Conservation (phyloP, 2,797 vertebrate genomes). For the Remorina albescens region DNA sequence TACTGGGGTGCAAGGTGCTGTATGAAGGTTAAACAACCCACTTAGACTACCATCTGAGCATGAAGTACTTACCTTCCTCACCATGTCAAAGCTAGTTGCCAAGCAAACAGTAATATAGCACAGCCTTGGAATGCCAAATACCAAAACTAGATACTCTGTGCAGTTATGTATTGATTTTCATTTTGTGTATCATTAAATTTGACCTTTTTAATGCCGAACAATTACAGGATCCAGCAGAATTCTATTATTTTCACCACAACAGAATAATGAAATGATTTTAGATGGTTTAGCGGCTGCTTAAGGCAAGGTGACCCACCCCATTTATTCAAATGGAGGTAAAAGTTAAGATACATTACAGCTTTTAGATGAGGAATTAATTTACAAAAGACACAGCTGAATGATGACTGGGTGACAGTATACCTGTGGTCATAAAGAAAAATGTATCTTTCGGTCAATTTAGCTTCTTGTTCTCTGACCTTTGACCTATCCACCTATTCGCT, state of each 20-base stretch:
- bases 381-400: constrained; percentile 67
- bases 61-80: constrained; percentile 68
- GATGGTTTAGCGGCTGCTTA: constrained; percentile 66
- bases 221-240: constrained; percentile 60
- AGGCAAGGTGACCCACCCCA: constrained; percentile 70
- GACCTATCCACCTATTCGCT: background rate
- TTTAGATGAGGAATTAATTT: constrained; percentile 74
- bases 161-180: constrained; percentile 63
- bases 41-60: constrained; percentile 73
- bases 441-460: background rate
- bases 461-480: background rate
- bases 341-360: constrained; percentile 60
- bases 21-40: constrained; percentile 71
- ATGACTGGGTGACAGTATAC: too few species aligned
- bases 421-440: constrained; percentile 21
- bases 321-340: constrained; percentile 63
- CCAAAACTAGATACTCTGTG: constrained; percentile 35
- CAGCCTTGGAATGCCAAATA: constrained; percentile 45
- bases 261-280: constrained; percentile 69
- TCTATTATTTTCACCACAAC: constrained; percentile 56
- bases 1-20: constrained; percentile 64
- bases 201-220: constrained; percentile 63
- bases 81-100: constrained; percentile 65
- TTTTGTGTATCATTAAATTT: constrained; percentile 64
- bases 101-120: constrained; percentile 53